Percentiles rank a stretch among this genome's conserved stretches.
phyloP scores from a whole-genome alignment of 2,888 invertebrate species.

The Ptychoptera contaminata region DNA sequence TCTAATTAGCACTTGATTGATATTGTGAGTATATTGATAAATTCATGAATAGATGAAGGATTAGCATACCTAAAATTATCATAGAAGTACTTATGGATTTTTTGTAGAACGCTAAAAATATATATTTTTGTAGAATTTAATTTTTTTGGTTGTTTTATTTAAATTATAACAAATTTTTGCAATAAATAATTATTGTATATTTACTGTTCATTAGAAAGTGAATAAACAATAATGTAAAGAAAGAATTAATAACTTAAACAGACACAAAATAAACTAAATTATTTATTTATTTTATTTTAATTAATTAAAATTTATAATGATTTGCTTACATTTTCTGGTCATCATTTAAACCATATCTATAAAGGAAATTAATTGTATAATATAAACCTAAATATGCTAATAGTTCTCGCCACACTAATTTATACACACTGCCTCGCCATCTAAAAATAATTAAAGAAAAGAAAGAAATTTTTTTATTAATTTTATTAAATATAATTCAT shows the following conservation, averaged over 20 bases:
- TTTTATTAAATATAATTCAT: no score
- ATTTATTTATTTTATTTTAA: background rate
- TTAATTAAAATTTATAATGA: background rate
- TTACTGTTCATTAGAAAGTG: background rate
- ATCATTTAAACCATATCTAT: constrained; percentile 67
- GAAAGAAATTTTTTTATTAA: no score
- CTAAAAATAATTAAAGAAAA: constrained; percentile 38
- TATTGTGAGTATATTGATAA: background rate
- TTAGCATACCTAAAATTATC: constrained; percentile 9
- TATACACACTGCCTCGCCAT: constrained; percentile 93
- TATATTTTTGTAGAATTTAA: background rate
- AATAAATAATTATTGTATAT: background rate
- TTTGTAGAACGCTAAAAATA: constrained; percentile 8
- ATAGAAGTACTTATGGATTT: constrained; percentile 10
- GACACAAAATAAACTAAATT: background rate
- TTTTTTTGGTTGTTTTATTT: background rate
- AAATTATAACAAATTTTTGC: background rate
- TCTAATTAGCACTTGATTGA: no score
- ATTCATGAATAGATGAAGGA: background rate
- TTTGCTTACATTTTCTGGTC: constrained; percentile 59
- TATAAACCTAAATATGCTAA: constrained; percentile 73
- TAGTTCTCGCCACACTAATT: constrained; percentile 85
- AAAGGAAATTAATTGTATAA: constrained; percentile 72
- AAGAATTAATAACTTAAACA: background rate
- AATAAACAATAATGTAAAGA: background rate